Conservation (phyloP, 1,140 invertebrate species). For the Artemia franciscana region DNA sequence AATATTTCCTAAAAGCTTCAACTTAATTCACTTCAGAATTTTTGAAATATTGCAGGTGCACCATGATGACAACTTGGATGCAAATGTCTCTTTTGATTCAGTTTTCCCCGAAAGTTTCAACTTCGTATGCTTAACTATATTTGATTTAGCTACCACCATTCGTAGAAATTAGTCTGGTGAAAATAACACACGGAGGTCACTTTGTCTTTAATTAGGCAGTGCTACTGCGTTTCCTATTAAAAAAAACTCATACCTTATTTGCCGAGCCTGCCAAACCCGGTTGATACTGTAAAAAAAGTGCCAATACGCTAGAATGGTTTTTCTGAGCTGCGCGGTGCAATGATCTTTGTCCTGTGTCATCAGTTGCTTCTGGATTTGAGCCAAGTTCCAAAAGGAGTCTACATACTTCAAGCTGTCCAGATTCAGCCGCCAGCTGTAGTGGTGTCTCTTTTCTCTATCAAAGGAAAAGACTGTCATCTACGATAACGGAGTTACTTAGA, state of each 20-base stretch:
- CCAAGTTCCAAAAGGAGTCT: slow-evolving; percentile 77
- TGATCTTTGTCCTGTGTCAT: slow-evolving; percentile 72
- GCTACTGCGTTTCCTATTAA: too few relatives aligned
- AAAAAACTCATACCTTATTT: slow-evolving; percentile 41
- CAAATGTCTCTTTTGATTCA: too few relatives aligned
- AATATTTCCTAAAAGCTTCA: too few relatives aligned
- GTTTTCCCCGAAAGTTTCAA: too few relatives aligned
- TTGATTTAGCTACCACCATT: too few relatives aligned
- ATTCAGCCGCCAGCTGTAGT: slow-evolving; percentile 64
- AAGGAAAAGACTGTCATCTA: not conserved
- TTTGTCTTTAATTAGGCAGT: too few relatives aligned
- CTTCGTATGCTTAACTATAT: too few relatives aligned
- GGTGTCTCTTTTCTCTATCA: slow-evolving; percentile 53
- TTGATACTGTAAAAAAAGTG: slow-evolving; percentile 85
- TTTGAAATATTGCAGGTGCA: too few relatives aligned
- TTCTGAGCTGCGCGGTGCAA: slow-evolving; percentile 88
- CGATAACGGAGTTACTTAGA: not conserved
- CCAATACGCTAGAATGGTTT: slow-evolving; percentile 92
- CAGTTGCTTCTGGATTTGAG: slow-evolving; percentile 86
- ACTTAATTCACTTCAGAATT: too few relatives aligned
- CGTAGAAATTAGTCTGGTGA: too few relatives aligned
- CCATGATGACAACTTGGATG: too few relatives aligned
- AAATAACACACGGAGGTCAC: too few relatives aligned
- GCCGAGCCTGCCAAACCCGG: slow-evolving; percentile 81
- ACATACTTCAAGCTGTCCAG: slow-evolving; percentile 84